phyloP scores from a whole-genome alignment of 2,797 vertebrate genomes.

The Amblyopsis hoosieri region DNA sequence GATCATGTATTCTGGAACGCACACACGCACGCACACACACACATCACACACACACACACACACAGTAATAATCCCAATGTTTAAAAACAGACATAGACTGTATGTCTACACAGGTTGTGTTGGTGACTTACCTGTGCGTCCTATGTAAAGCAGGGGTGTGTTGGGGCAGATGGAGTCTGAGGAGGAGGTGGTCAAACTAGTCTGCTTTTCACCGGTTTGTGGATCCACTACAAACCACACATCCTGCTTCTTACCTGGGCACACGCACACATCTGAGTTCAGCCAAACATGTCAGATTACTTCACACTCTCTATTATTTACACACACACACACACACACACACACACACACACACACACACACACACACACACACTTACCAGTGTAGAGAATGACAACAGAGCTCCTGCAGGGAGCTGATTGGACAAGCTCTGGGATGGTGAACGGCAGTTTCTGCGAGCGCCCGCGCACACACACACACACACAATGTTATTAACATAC shows the following conservation, averaged over 20 bases:
- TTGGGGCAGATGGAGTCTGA: slow-evolving; percentile 87
- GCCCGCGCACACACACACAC: slow-evolving; percentile 3
- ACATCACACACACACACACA: background rate
- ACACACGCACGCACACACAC: slow-evolving; percentile 5
- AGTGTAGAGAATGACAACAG: slow-evolving; percentile 93
- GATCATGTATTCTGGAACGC: slow-evolving; percentile 87
- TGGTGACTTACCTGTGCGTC: slow-evolving; percentile 83
- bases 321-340: slow-evolving; percentile 7
- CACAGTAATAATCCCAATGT: background rate
- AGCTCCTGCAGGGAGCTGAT: slow-evolving; percentile 95
- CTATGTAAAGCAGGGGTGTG: slow-evolving; percentile 89
- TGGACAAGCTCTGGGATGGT: slow-evolving; percentile 97
- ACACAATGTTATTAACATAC: background rate
- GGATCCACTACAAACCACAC: slow-evolving; percentile 95
- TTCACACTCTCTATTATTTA: background rate
- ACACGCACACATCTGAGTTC: background rate
- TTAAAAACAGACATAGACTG: background rate
- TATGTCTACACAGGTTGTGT: slow-evolving; percentile 4
- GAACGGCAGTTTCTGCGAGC: slow-evolving; percentile 88
- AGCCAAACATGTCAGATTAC: background rate
- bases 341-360: background rate
- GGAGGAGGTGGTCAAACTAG: slow-evolving; percentile 86
- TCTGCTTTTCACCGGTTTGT: slow-evolving; percentile 92
- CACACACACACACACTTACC: slow-evolving; percentile 71
- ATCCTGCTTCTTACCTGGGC: slow-evolving; percentile 93